Conservation (phyloP, 92 coral and sea anemone species). For the Nematostella vectensis region DNA sequence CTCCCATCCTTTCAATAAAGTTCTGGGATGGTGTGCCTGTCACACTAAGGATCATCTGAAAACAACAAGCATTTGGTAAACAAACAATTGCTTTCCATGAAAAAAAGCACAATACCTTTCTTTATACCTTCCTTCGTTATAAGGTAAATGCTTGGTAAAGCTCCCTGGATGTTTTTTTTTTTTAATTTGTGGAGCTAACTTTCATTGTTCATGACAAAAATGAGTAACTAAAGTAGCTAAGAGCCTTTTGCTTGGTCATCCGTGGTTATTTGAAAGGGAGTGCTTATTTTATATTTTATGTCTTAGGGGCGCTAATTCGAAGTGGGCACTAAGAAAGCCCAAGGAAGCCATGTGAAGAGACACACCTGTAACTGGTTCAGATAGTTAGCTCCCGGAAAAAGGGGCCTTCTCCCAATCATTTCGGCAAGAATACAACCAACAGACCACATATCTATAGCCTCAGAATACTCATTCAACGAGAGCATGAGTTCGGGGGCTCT, state of each 20-base stretch:
- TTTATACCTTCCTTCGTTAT: neutral
- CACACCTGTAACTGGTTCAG: constrained; percentile 91
- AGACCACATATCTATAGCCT: constrained; percentile 97
- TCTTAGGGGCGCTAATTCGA: no score
- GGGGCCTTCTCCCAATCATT: constrained; percentile 88
- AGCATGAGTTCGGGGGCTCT: constrained; percentile 95
- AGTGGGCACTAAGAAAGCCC: no score
- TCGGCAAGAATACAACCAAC: constrained; percentile 98
- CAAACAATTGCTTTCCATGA: no score
- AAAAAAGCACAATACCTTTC: neutral
- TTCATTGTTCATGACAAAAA: no score
- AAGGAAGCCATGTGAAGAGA: no score
- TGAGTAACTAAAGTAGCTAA: no score
- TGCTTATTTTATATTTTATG: no score
- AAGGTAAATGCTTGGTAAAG: neutral
- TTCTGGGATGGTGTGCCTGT: constrained; percentile 90
- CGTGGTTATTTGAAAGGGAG: no score
- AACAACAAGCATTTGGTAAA: constrained; percentile 1
- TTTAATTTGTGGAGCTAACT: no score
- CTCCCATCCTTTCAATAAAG: constrained; percentile 90
- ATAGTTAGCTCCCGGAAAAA: constrained; percentile 94
- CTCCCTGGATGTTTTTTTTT: no score
- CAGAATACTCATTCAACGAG: constrained; percentile 87
- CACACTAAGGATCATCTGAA: constrained; percentile 87
- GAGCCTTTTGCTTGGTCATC: no score